Base-by-base conservation (phyloP, 2,113 vertebrate genomes). In the Tyto alba region DNA sequence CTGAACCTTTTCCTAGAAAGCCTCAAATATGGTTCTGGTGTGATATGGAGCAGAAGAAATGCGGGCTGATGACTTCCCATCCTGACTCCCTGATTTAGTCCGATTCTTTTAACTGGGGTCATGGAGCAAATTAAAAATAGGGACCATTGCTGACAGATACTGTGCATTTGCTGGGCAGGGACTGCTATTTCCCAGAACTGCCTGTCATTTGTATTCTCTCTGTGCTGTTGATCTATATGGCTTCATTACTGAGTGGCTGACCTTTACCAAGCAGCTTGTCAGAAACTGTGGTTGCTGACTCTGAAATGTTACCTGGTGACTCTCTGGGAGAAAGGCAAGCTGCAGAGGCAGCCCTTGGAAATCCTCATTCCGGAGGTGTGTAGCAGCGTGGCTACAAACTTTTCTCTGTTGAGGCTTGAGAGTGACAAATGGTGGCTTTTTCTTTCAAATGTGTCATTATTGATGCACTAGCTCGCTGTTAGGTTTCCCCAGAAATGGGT, bases 271-370 rank as follows among this genome's bases (percentile, higher is more conserved):
- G 72, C 63, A 77, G 79, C 66, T 50, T 91, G 89, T 56, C 93
- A 95, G 95, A 79, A 84, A 50, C 81, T 68, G 78, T 5, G 13
- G 21, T 23, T 69, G 23, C 75, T 76, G 78, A 21, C 67, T 85
- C 85, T 2, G 1, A 90, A 41, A 57, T 0, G 3, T 63, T 92
- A 80, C 85, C 67, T 43, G 73, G 63, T 73, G 48, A 45, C 30
- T 23, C 9, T 47, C n/a, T 83, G 72, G 34, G 53, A 82, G 67
- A 63, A 64, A 76, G 71, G 64, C 50, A 43, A 50, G 25, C 68
- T 85, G 64, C 40, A 36, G 45, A 36, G 4, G 6, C 71, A 67
- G 62, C 81, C 68, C 64, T 32, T 26, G 72, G 66, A 53, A 81
- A 73, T 78, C 73, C n/a, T 76, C 12, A 5, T 62, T 55, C 47